Conservation (phyloP, 2,797 vertebrate species). For the Phalloptychus januarius region DNA sequence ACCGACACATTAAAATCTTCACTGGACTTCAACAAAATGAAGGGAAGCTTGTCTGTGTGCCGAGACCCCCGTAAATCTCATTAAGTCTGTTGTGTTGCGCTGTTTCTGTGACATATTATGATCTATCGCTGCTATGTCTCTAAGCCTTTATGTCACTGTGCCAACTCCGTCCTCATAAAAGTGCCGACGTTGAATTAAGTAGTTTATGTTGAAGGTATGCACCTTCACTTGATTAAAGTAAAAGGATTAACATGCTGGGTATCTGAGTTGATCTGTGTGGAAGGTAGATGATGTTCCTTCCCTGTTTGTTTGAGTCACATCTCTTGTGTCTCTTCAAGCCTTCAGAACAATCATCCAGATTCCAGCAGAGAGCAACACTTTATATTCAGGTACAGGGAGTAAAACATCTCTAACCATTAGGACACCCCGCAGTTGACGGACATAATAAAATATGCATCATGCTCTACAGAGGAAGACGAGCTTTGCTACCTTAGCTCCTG, state of each 20-base stretch:
- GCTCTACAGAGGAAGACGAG: constrained; percentile 32
- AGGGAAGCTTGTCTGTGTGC: constrained; percentile 3
- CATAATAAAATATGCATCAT: constrained; percentile 54
- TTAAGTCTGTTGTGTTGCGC: constrained; percentile 62
- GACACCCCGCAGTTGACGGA: constrained; percentile 54
- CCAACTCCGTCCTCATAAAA: constrained; percentile 75
- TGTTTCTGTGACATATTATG: constrained; percentile 64
- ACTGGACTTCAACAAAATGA: constrained; percentile 8
- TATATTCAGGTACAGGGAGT: constrained; percentile 27
- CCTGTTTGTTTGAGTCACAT: constrained; percentile 61
- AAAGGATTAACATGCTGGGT: constrained; percentile 80
- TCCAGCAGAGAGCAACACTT: constrained; percentile 21
- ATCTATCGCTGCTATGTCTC: constrained; percentile 58
- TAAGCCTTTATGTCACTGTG: constrained; percentile 38
- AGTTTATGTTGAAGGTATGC: constrained; percentile 71
- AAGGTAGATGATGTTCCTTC: constrained; percentile 52
- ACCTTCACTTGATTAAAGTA: constrained; percentile 83
- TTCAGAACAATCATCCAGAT: constrained; percentile 58
- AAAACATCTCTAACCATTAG: constrained; percentile 65
- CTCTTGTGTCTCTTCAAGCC: constrained; percentile 36
- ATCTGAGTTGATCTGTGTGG: constrained; percentile 60
- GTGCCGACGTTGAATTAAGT: constrained; percentile 72
- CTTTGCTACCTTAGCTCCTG: constrained; percentile 42
- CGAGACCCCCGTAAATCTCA: constrained; percentile 30
- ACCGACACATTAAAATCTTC: neutral